Conservation (phyloP, 1,140 invertebrate species). For the Caenorhabditis latens region DNA sequence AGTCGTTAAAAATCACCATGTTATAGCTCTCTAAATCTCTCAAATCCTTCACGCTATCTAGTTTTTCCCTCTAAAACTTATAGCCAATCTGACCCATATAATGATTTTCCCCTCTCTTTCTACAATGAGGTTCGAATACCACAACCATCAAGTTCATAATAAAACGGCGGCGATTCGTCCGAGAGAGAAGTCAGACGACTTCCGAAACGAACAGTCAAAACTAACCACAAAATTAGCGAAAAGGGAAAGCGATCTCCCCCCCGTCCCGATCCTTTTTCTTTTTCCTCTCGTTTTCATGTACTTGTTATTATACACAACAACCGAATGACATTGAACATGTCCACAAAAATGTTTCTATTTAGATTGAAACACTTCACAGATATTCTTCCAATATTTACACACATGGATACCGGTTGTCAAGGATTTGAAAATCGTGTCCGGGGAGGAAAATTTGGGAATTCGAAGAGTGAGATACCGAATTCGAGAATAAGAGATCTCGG, state of each 20-base stretch:
- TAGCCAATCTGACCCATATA: constrained; percentile 35
- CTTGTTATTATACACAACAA: constrained; percentile 15
- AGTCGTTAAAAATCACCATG: too few relatives aligned
- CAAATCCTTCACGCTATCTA: not conserved
- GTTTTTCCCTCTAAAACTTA: constrained; percentile 36
- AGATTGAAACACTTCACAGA: constrained; percentile 4
- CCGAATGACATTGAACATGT: not conserved
- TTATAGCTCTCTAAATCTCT: not conserved
- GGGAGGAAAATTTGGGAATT: too few relatives aligned
- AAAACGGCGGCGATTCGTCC: constrained; percentile 35
- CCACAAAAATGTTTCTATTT: constrained; percentile 5
- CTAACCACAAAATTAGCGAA: constrained; percentile 52
- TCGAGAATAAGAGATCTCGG: too few relatives aligned
- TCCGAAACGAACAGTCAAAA: constrained; percentile 41
- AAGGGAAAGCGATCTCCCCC: constrained; percentile 32
- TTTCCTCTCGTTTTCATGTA: constrained; percentile 1
- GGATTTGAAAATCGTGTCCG: not conserved
- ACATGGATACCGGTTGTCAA: not conserved
- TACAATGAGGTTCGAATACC: constrained; percentile 30
- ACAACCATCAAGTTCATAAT: constrained; percentile 51
- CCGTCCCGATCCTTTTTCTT: not conserved
- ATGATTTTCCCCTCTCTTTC: not conserved
- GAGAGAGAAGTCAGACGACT: not conserved
- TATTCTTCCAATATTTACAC: not conserved
- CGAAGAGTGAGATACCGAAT: too few relatives aligned